Evolutionary conservation across 2,113 vertebrate species (phyloP).

Genomic region (Campylorhamphus procurvoides): DNA sequence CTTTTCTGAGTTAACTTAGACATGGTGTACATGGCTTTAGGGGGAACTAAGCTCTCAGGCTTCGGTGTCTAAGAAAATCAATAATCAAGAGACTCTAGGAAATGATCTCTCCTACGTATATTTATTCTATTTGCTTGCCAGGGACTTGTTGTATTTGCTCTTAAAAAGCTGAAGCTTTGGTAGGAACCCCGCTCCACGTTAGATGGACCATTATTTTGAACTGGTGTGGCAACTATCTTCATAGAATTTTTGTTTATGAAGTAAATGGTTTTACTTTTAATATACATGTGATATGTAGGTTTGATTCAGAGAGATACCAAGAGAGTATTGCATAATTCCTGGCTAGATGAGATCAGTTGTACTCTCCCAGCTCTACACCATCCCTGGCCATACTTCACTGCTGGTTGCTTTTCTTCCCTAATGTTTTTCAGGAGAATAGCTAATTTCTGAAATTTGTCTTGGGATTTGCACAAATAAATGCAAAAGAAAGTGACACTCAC

Average conservation of each 20-base stretch:
- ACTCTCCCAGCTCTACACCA: neutral
- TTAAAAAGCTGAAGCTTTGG: neutral
- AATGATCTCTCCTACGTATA: accelerated
- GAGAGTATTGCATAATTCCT: neutral
- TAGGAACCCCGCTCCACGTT: accelerated
- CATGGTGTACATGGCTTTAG: neutral
- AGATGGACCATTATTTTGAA: neutral
- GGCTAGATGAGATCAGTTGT: neutral
- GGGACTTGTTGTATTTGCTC: neutral
- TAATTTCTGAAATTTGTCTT: neutral
- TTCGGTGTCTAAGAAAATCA: neutral
- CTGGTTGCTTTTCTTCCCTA: neutral
- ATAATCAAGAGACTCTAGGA: neutral
- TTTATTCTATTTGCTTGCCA: neutral
- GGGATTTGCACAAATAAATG: neutral
- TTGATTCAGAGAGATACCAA: neutral
- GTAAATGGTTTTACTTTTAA: neutral
- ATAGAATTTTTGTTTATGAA: neutral
- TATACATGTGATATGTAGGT: neutral
- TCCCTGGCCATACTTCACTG: neutral
- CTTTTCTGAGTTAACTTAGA: neutral
- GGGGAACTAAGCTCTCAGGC: neutral
- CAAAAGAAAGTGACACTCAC: neutral
- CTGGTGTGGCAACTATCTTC: neutral
- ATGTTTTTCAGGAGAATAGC: neutral